These are phyloP conservation scores for Oreotrochilus melanogaster DNA, from an alignment of 2,113 vertebrate genomes.

Conservation along the genomic window DNA sequence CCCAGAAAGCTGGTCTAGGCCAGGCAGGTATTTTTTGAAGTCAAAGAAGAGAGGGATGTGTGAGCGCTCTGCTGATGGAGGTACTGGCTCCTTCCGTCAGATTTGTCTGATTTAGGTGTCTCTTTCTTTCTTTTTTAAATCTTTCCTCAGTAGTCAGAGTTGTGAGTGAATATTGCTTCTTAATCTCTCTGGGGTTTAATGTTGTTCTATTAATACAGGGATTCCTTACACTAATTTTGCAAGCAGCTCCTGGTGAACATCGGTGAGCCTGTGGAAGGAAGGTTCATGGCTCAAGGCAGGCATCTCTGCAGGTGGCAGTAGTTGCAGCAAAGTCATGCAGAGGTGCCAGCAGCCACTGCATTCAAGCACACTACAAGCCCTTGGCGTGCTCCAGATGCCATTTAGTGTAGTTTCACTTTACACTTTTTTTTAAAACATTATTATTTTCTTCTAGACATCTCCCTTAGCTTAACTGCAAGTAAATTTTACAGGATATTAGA, in stretches of 20 bases:
- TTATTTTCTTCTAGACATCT: background rate
- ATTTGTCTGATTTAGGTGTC: background rate
- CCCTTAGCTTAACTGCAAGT: background rate
- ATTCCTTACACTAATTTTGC: background rate
- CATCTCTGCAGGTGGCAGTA: background rate
- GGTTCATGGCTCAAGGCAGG: accelerated
- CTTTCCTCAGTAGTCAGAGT: background rate
- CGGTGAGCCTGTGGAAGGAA: background rate
- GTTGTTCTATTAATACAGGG: accelerated
- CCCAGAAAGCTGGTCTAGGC: background rate
- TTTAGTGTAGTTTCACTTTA: background rate
- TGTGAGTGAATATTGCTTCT: background rate
- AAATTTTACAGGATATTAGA: background rate
- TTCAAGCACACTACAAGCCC: background rate
- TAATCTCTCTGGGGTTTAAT: background rate
- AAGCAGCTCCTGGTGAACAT: background rate
- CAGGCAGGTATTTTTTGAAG: background rate
- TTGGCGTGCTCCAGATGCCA: background rate
- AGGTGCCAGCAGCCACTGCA: background rate
- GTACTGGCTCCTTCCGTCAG: background rate
- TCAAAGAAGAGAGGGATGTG: background rate
- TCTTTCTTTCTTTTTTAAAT: too few species aligned
- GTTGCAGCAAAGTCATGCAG: background rate
- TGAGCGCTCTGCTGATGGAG: background rate
- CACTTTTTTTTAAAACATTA: background rate